Evolutionary conservation across 30 jellyfish, hydroid and myxozoan genomes (phyloP).

Genomic region (Aurelia aurita complex sp. Pacific): DNA sequence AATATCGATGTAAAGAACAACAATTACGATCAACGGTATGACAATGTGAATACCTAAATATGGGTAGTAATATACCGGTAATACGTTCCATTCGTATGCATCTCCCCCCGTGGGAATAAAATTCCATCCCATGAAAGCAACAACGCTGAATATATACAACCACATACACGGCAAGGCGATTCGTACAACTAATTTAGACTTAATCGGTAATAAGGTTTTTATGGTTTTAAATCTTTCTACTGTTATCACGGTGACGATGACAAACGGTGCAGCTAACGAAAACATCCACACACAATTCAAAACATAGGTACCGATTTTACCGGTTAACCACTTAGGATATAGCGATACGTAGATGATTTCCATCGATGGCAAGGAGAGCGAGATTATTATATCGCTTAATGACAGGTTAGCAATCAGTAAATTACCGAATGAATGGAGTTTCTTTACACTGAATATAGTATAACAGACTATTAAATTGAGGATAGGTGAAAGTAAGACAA

Average conservation of each 20-base stretch:
- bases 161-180: constrained; percentile 18
- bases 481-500: constrained; percentile 35
- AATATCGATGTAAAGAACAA: constrained; percentile 38
- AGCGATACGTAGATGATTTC: constrained; percentile 53
- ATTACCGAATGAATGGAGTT: constrained; percentile 55
- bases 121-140: constrained; percentile 50
- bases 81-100: constrained; percentile 69
- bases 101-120: constrained; percentile 54
- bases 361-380: constrained; percentile 48
- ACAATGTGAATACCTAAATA: constrained; percentile 67
- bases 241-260: constrained; percentile 57
- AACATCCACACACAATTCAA: constrained; percentile 60
- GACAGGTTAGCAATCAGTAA: constrained; percentile 55
- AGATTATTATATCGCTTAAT: constrained; percentile 50
- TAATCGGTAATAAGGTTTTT: constrained; percentile 2
- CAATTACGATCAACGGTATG: constrained; percentile 39
- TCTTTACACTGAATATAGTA: constrained; percentile 26
- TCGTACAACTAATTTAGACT: background rate
- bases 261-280: constrained; percentile 72
- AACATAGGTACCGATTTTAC: constrained; percentile 52
- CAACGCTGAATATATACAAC: constrained; percentile 50
- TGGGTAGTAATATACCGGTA: constrained; percentile 65
- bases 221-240: constrained; percentile 55
- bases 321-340: constrained; percentile 71
- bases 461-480: constrained; percentile 38